Evolutionary conservation across 2,888 invertebrate genomes (phyloP).

Genomic region (Morpho achilles): DNA sequence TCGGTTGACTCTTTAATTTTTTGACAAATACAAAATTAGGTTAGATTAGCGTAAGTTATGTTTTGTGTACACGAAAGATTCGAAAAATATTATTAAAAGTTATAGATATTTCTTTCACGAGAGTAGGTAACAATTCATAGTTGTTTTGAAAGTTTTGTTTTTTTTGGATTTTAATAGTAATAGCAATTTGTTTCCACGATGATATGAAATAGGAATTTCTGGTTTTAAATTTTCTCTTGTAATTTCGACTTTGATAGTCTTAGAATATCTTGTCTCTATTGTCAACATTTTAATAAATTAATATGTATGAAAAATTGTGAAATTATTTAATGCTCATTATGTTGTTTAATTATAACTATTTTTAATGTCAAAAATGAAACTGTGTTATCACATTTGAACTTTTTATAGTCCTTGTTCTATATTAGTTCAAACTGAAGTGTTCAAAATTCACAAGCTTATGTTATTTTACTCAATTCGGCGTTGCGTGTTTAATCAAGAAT

Average conservation of each 20-base stretch:
- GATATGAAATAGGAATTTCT: too few species aligned
- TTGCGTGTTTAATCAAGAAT: too few species aligned
- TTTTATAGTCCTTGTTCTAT: neutral
- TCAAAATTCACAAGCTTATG: neutral
- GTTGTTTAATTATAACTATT: too few species aligned
- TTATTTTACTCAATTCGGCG: neutral
- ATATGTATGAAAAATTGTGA: neutral
- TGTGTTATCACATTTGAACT: conserved; percentile 1
- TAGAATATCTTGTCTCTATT: neutral
- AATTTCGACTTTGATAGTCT: too few species aligned
- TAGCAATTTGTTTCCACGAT: too few species aligned
- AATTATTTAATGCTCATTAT: conserved; percentile 3
- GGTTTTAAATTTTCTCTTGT: too few species aligned
- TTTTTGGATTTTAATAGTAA: too few species aligned
- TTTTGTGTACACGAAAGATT: conserved; percentile 13
- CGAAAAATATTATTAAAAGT: conserved; percentile 9
- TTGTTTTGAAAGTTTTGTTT: too few species aligned
- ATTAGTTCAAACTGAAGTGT: neutral
- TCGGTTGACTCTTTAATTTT: conserved; percentile 45
- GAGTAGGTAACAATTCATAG: too few species aligned
- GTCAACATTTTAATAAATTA: conserved; percentile 10
- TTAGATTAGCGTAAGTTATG: conserved; percentile 55
- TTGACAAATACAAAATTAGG: conserved; percentile 50
- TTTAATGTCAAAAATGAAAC: neutral
- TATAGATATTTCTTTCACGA: neutral